A percentile compares a stretch with the other conserved stretches of the same genome.
phyloP scores from a whole-genome alignment of 2,888 invertebrate species.

The Euzetes globulus region DNA sequence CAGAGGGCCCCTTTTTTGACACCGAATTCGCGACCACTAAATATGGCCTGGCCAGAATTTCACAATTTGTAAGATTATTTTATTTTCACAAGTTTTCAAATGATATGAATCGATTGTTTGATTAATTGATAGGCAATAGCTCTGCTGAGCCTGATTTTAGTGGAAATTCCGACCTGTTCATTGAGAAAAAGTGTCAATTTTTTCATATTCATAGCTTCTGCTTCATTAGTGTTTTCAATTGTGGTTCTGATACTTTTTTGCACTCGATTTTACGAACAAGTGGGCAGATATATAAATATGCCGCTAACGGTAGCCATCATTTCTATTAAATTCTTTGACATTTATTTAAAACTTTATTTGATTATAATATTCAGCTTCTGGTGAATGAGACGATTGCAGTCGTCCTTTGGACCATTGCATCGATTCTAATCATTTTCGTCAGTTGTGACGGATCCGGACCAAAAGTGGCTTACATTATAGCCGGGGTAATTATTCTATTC shows the following conservation, averaged over 20 bases:
- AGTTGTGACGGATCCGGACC: constrained; percentile 33
- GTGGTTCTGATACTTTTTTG: constrained; percentile 33
- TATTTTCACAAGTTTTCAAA: background rate
- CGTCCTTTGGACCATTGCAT: constrained; percentile 31
- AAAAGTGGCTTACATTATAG: constrained; percentile 33
- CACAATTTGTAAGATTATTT: constrained; percentile 32
- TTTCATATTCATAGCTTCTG: constrained; percentile 33
- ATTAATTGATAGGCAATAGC: constrained; percentile 24
- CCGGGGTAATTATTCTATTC: constrained; percentile 11
- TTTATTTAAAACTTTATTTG: background rate
- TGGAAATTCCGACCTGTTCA: constrained; percentile 32
- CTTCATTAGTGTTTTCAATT: constrained; percentile 27
- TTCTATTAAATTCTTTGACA: background rate
- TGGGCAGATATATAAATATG: constrained; percentile 32
- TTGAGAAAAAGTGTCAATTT: constrained; percentile 28
- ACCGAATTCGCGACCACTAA: constrained; percentile 34
- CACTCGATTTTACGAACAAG: constrained; percentile 33
- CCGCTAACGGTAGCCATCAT: constrained; percentile 26
- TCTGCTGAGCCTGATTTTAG: constrained; percentile 33
- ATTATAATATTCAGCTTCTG: constrained; percentile 6
- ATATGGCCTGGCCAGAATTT: constrained; percentile 33
- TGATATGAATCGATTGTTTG: background rate
- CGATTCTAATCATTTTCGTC: constrained; percentile 32
- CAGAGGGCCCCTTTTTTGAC: constrained; percentile 32
- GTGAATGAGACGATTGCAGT: constrained; percentile 29